These are phyloP conservation scores for Rutpela maculata DNA, from an alignment of 2,888 invertebrate genomes.

Conservation along the genomic window DNA sequence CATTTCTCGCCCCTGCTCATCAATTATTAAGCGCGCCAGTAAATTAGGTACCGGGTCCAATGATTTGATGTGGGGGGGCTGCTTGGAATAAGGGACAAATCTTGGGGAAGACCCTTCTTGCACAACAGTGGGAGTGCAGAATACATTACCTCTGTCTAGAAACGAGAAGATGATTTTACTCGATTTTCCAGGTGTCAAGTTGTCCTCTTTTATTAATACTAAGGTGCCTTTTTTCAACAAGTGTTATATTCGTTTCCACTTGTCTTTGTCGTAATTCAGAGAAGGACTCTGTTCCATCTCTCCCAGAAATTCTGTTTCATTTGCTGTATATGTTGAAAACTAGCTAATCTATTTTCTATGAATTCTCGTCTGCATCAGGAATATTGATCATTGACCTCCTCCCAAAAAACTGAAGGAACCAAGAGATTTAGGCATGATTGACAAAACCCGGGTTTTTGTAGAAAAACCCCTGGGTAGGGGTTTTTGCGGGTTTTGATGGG, in stretches of 20 bases:
- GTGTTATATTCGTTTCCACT: not conserved
- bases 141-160: not conserved
- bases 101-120: not conserved
- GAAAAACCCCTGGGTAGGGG: no score
- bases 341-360: not conserved
- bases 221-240: not conserved
- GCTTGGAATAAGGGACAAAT: not conserved
- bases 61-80: no score
- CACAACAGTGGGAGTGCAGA: not conserved
- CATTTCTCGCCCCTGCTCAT: no score
- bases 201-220: not conserved
- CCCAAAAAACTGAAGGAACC: conserved; percentile 45
- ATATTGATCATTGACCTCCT: conserved; percentile 27
- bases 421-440: no score
- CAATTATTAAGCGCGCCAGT: no score
- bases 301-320: conserved; percentile 12
- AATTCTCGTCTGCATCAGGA: conserved; percentile 16
- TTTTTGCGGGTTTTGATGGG: no score
- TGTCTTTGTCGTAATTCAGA: conserved; percentile 2
- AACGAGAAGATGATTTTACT: no score
- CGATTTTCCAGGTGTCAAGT: not conserved
- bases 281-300: conserved; percentile 12
- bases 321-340: not conserved
- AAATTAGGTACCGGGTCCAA: no score
- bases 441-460: no score